Evolutionary conservation across 2,888 invertebrate species (phyloP), one percentile per base, ranked within the genome.

Genomic region (Drosophila colorata): DNA sequence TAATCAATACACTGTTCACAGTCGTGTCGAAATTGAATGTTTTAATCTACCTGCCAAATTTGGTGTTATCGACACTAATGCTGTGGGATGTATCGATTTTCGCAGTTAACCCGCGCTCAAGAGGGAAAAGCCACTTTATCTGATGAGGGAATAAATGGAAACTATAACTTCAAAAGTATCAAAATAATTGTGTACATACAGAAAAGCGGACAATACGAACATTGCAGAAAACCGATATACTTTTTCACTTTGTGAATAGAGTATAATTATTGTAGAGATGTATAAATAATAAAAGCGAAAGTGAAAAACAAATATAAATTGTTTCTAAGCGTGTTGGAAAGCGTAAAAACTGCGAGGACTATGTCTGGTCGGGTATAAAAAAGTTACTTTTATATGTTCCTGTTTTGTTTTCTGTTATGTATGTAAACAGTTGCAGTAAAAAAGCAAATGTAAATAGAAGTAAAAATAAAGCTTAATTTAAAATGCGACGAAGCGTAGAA

Each of bases 381-480:
- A 53, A 35, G 20, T 52, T 71, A 44, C 38, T 6, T 43, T 38
- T 58, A 25, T 44, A 38, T 58, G 18, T 38, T 61, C 16, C 49
- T 38, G 35, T 33, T 52, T 23, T 31, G 28, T 28, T 56, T 13
- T 33, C 31, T 40, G 38, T 40, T 41, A 31, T 40, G 59, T 60
- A 48, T 52, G 47, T 75, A 77, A 81, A 77, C 71, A 83, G 73
- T 69, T 80, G 73, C 73, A 81, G 74, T 47, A 71, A 71, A 63
- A 68, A 65, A 66, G 74, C 57, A 60, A 73, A 83, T 80, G 83
- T 87, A 83, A 82, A 82, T 82, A 86, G 87, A 87, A 87, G 84
- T 81, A 87, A 89, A 87, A 88, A 80, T 70, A 77, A 69, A 72
- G 78, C 87, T 77, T 83, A 90, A 90, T 90, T 88, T 90, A 89